Conservation (phyloP, 2,113 vertebrate species). For the Engraulis encrasicolus region DNA sequence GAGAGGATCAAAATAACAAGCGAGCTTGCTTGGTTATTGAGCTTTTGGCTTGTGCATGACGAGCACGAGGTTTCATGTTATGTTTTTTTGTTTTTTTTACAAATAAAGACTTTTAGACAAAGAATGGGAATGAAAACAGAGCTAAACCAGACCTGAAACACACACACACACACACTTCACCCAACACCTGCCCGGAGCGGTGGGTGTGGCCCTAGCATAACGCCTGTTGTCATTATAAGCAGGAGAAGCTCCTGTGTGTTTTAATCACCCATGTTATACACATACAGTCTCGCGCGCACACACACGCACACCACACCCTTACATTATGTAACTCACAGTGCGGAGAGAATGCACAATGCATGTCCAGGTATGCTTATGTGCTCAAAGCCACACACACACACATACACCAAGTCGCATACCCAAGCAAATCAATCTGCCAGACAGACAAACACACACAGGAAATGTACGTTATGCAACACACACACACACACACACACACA, state of each 20-base stretch:
- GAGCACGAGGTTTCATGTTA: neutral
- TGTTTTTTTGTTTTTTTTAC: neutral
- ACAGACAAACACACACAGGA: too few relatives aligned
- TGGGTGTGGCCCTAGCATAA: constrained; percentile 16
- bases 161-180: constrained; percentile 18
- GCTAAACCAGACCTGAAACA: neutral
- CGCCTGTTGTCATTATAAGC: constrained; percentile 16
- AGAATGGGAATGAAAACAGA: neutral
- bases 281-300: too few relatives aligned
- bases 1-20: too few relatives aligned
- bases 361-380: neutral
- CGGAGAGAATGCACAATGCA: neutral
- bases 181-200: constrained; percentile 26
- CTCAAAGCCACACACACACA: neutral
- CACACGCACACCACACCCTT: neutral
- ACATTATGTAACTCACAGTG: neutral
- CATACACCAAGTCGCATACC: neutral
- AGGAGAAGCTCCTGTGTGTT: neutral
- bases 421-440: too few relatives aligned
- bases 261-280: neutral
- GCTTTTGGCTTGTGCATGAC: too few relatives aligned
- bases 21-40: too few relatives aligned
- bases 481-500: too few relatives aligned
- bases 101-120: neutral
- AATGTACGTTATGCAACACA: too few relatives aligned